A percentile compares a stretch with the other conserved stretches of the same genome.
Conservation (phyloP, 2,888 invertebrate genomes). For the Syrphus vitripennis region DNA sequence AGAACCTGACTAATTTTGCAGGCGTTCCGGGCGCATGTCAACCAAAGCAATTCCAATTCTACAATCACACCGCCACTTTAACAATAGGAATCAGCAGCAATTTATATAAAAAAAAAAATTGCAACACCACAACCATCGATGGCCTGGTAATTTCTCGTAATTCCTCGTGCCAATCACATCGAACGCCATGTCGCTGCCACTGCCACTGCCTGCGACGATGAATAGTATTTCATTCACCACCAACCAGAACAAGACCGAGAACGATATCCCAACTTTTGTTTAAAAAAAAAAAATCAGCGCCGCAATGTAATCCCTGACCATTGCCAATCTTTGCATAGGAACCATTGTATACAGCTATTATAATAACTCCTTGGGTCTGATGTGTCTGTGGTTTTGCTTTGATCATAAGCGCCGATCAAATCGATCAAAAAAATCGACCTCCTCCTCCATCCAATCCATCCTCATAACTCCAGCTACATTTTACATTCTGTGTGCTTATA, state of each 20-base stretch:
- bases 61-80: constrained; percentile 47
- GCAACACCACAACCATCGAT: constrained; percentile 24
- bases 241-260: constrained; percentile 44
- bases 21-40: constrained; percentile 67
- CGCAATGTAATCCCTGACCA: constrained; percentile 66
- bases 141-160: constrained; percentile 60
- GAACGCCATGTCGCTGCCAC: neutral
- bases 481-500: neutral
- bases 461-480: constrained; percentile 69
- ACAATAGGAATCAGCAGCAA: constrained; percentile 39
- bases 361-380: constrained; percentile 50
- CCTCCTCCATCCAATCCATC: constrained; percentile 74
- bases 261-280: constrained; percentile 26
- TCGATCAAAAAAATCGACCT: constrained; percentile 80
- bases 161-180: constrained; percentile 64
- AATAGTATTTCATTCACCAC: constrained; percentile 53
- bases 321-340: constrained; percentile 65
- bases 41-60: constrained; percentile 47
- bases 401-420: constrained; percentile 81
- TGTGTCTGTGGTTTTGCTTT: constrained; percentile 76
- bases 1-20: constrained; percentile 44
- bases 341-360: constrained; percentile 30
- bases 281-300: constrained; percentile 52
- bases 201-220: neutral
- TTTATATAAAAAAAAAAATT: constrained; percentile 53